Evolutionary conservation across 2,888 invertebrate genomes (phyloP).

Genomic region (Phyllotreta cruciferae): DNA sequence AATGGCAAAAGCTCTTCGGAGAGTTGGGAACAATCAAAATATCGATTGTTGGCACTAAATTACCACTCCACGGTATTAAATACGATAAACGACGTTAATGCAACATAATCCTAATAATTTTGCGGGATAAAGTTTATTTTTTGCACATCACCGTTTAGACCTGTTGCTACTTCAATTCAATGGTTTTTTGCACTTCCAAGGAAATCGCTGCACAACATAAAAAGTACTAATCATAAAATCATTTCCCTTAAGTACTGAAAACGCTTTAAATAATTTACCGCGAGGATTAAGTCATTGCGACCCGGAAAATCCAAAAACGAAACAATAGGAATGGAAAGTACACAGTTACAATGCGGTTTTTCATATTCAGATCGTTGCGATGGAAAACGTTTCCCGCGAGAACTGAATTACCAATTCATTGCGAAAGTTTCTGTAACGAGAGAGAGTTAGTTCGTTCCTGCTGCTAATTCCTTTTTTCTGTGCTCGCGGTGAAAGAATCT

Average conservation of each 20-base stretch:
- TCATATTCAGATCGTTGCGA: conserved; percentile 6
- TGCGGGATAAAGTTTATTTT: too few species aligned
- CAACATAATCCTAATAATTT: too few species aligned
- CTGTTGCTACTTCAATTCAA: too few species aligned
- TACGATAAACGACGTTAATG: too few species aligned
- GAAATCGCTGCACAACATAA: too few species aligned
- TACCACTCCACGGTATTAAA: too few species aligned
- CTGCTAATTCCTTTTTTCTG: conserved; percentile 2
- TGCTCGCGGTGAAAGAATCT: not conserved
- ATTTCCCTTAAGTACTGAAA: conserved; percentile 11
- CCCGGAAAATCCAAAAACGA: conserved; percentile 7
- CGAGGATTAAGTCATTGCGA: conserved; percentile 11
- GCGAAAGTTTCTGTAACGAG: conserved; percentile 3
- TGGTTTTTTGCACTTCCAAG: too few species aligned
- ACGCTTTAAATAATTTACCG: conserved; percentile 13
- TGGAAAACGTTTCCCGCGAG: conserved; percentile 9
- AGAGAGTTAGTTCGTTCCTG: conserved; percentile 2
- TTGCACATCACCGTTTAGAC: too few species aligned
- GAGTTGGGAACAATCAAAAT: too few species aligned
- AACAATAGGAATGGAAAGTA: conserved; percentile 6
- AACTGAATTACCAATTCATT: conserved; percentile 6
- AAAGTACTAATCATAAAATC: not conserved
- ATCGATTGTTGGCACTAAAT: too few species aligned
- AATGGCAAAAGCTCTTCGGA: too few species aligned
- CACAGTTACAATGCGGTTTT: conserved; percentile 12